Evolutionary conservation across 2,113 vertebrate genomes (phyloP).

Genomic region (Hiodon alosoides): DNA sequence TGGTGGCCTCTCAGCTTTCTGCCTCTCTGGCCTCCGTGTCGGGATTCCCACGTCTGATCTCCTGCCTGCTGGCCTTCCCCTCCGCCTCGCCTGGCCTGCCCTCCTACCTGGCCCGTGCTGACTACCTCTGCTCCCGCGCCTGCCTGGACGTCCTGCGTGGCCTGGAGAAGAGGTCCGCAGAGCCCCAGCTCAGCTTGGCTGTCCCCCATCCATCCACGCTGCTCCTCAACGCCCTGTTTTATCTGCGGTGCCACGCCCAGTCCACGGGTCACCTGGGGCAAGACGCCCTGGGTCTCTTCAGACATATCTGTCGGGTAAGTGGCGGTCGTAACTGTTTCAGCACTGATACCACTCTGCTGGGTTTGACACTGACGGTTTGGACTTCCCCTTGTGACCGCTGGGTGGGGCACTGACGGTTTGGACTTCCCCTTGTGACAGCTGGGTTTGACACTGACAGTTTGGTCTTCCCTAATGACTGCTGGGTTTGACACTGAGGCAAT

Average conservation of each 20-base stretch:
- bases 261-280: constrained; percentile 71
- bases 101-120: constrained; percentile 74
- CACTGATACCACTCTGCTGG: too few relatives aligned
- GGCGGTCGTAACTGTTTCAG: too few relatives aligned
- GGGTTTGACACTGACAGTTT: background rate
- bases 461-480: too few relatives aligned
- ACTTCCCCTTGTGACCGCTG: too few relatives aligned
- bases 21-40: constrained; percentile 50
- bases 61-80: constrained; percentile 76
- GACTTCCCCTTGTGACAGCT: background rate
- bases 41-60: constrained; percentile 63
- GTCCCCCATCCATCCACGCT: constrained; percentile 64
- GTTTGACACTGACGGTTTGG: too few relatives aligned
- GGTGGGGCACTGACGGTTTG: too few relatives aligned
- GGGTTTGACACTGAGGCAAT: too few relatives aligned
- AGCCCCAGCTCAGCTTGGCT: constrained; percentile 38
- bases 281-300: constrained; percentile 73
- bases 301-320: constrained; percentile 85
- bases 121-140: constrained; percentile 76
- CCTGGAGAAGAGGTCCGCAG: constrained; percentile 64
- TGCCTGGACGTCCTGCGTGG: constrained; percentile 69
- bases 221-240: constrained; percentile 77
- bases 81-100: constrained; percentile 62
- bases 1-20: constrained; percentile 78
- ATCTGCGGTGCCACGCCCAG: constrained; percentile 73